A percentile compares a stretch with the other conserved stretches of the same genome.
phyloP scores from a whole-genome alignment of 1,140 invertebrate genomes.

The Paracyclopina nana region DNA sequence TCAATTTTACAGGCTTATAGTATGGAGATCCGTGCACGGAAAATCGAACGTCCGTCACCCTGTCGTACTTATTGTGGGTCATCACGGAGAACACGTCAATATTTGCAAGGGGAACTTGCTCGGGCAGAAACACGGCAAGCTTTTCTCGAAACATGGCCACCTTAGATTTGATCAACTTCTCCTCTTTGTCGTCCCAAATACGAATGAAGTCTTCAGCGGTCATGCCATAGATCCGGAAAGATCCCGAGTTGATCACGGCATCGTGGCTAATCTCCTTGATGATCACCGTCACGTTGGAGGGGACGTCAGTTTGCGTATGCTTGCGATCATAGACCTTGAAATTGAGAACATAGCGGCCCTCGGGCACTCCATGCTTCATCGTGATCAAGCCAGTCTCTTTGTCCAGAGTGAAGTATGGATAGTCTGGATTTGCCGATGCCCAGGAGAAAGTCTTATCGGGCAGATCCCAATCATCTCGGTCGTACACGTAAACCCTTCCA shows the following conservation, averaged over 20 bases:
- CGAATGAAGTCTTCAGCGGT: slow-evolving; percentile 88
- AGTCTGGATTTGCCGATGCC: slow-evolving; percentile 37
- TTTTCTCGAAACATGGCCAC: slow-evolving; percentile 69
- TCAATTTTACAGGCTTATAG: slow-evolving; percentile 76
- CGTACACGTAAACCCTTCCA: slow-evolving; percentile 83
- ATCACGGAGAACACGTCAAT: slow-evolving; percentile 91
- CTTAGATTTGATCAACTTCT: slow-evolving; percentile 62
- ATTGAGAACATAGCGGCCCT: slow-evolving; percentile 54
- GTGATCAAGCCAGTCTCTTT: slow-evolving; percentile 83
- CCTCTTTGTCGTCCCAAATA: slow-evolving; percentile 73
- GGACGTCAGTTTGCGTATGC: slow-evolving; percentile 68
- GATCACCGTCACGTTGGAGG: slow-evolving; percentile 75
- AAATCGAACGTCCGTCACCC: slow-evolving; percentile 77
- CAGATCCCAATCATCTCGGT: slow-evolving; percentile 91
- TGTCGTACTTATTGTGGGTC: slow-evolving; percentile 56
- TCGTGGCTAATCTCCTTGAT: slow-evolving; percentile 86
- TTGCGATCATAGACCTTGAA: slow-evolving; percentile 86
- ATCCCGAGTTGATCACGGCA: slow-evolving; percentile 83
- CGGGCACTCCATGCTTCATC: slow-evolving; percentile 71
- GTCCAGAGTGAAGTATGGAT: slow-evolving; percentile 59
- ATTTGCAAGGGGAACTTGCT: slow-evolving; percentile 40
- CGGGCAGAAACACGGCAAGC: slow-evolving; percentile 31
- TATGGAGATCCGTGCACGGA: slow-evolving; percentile 87
- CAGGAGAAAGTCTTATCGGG: slow-evolving; percentile 92
- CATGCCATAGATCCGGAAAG: slow-evolving; percentile 75